Evolutionary conservation across 2,113 vertebrate genomes (phyloP).

Genomic region (Chloropsis hardwickii): DNA sequence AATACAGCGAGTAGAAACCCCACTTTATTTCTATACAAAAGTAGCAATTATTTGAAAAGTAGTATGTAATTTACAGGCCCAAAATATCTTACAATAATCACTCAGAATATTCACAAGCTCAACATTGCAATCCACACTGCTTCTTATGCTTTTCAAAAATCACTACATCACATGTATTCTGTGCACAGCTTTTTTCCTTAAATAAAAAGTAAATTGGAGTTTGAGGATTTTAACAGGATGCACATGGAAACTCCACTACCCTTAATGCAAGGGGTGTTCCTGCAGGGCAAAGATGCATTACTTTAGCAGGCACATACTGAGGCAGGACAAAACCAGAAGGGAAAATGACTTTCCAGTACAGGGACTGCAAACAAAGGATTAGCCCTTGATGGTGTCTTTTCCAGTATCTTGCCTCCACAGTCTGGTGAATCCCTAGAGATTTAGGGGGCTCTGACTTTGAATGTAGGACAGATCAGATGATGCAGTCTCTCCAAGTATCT

Average conservation of each 20-base stretch:
- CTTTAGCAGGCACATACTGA: background rate
- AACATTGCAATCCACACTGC: fast-evolving
- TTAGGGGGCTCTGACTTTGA: background rate
- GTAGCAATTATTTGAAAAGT: background rate
- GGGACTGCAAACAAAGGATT: background rate
- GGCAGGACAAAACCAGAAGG: background rate
- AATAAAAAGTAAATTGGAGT: background rate
- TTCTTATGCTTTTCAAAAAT: background rate
- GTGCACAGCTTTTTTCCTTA: background rate
- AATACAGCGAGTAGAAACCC: background rate
- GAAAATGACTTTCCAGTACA: background rate
- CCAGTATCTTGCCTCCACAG: background rate
- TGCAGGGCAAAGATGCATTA: background rate
- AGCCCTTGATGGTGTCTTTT: background rate
- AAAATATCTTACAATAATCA: background rate
- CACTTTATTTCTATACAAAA: background rate
- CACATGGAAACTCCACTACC: background rate
- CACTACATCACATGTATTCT: background rate
- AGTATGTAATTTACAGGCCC: background rate
- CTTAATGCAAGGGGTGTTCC: background rate
- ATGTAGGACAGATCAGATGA: background rate
- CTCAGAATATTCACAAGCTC: background rate
- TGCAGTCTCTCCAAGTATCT: fast-evolving
- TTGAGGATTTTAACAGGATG: background rate
- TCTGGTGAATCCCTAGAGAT: background rate